These are phyloP conservation scores for Rhinopithecus roxellana DNA, from an alignment of 2,113 vertebrate species.

Conservation along the genomic window DNA sequence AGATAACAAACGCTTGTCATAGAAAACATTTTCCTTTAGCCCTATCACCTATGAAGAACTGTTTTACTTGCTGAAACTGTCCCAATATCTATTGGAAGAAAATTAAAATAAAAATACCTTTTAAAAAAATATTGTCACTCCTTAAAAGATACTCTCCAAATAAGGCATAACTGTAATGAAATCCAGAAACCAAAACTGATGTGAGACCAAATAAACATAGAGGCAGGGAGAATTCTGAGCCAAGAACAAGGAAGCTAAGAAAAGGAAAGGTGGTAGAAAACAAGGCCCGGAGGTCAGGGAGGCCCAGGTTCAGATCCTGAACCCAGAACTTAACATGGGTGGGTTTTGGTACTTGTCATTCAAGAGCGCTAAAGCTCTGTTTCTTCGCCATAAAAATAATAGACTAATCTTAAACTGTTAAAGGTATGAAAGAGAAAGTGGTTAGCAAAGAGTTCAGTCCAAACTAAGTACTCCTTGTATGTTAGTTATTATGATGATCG, in stretches of 20 bases:
- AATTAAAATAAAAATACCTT: neutral
- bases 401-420: neutral
- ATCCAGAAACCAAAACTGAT: neutral
- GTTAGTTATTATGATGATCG: neutral
- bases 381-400: neutral
- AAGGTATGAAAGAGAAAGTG: neutral
- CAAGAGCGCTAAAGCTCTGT: neutral
- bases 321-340: neutral
- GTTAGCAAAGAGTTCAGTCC: neutral
- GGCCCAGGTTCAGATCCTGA: neutral
- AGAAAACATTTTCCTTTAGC: neutral
- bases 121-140: neutral
- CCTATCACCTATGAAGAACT: too few relatives aligned
- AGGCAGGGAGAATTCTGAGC: neutral
- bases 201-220: neutral
- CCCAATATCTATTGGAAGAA: neutral
- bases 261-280: neutral
- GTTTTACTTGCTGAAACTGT: neutral
- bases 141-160: neutral
- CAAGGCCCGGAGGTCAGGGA: neutral
- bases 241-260: neutral
- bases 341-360: neutral
- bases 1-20: neutral
- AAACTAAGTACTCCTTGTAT: neutral
- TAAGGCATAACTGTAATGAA: neutral